These are phyloP conservation scores for Phragmatobia fuliginosa DNA, from an alignment of 2,888 invertebrate genomes.

Conservation along the genomic window DNA sequence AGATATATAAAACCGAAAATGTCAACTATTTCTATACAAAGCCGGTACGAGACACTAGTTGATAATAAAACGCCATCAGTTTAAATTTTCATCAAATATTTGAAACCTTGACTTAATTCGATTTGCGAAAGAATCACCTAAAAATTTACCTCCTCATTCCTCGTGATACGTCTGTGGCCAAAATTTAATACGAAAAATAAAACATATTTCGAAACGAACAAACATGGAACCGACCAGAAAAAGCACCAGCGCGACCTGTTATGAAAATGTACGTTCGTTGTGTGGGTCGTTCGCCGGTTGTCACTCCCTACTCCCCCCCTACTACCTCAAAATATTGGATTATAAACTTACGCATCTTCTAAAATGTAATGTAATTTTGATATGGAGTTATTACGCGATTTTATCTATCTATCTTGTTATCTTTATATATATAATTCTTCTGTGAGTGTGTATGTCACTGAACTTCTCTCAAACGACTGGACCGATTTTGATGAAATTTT, in stretches of 20 bases:
- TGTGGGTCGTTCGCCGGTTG: constrained; percentile 46
- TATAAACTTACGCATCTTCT: constrained; percentile 17
- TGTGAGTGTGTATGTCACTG: too few species aligned
- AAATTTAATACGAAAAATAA: constrained; percentile 42
- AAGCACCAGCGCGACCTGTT: constrained; percentile 52
- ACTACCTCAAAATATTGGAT: constrained; percentile 16
- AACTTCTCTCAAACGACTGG: too few species aligned
- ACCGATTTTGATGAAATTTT: too few species aligned
- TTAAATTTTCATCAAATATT: not conserved
- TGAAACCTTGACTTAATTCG: not conserved
- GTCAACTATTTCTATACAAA: too few species aligned
- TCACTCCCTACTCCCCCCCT: constrained; percentile 5
- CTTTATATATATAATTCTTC: not conserved
- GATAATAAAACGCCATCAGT: too few species aligned
- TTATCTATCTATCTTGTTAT: not conserved
- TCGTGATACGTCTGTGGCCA: constrained; percentile 15
- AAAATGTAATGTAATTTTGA: not conserved
- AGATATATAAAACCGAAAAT: too few species aligned
- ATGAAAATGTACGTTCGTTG: constrained; percentile 53
- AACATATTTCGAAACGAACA: constrained; percentile 42
- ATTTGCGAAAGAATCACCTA: not conserved
- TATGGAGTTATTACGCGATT: not conserved
- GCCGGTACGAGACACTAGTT: too few species aligned
- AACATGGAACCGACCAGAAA: constrained; percentile 46
- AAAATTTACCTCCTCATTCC: constrained; percentile 11